Evolutionary conservation across 2,888 invertebrate genomes (phyloP), one percentile per base, ranked within the genome.

Genomic region (Eurytoma californica): DNA sequence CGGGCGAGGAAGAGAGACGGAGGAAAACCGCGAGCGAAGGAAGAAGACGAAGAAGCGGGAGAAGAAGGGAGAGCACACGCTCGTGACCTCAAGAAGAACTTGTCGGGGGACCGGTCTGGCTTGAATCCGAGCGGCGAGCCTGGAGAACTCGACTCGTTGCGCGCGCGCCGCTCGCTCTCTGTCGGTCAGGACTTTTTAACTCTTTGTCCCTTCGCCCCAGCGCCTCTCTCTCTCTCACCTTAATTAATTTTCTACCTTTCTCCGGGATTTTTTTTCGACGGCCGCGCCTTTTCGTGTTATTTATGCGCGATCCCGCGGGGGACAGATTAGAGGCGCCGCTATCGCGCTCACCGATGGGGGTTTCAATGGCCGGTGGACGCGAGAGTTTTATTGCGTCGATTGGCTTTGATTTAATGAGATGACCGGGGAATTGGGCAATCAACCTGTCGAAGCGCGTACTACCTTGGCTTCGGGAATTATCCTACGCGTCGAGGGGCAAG

Each of bases 21-120:
- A 12, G 30, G 58, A 57, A 53, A 70, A 30, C 20, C 30, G 20
- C 55, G 39, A n/a, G 7, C 30, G 30, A 49, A 14, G 30, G 57
- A 60, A 75, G 66, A 67, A 61, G 68, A 30, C 61, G 30, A 30
- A 20, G 18, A 60, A 63, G 60, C 63, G 80, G 68, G 72, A 78
- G 77, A 78, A 53, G 81, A 73, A 61, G 66, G 75, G 79, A 58
- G 78, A 73, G 72, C 69, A 79, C 77, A 79, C 80, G 82, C 81
- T 81, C 81, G 82, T 82, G 82, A 82, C 82, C 82, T 81, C 82
- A 82, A 82, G 82, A 82, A 82, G 81, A 81, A 82, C 82, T 80
- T 65, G 82, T 78, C 76, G 81, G 61, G 75, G 66, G 82, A 82
- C 82, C 82, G 82, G 82, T 82, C 82, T 79, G 79, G 80, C 78